Percentiles rank a stretch among this genome's conserved stretches.
phyloP scores from a whole-genome alignment of 2,888 invertebrate species.

The Agonopterix alstromeriana region DNA sequence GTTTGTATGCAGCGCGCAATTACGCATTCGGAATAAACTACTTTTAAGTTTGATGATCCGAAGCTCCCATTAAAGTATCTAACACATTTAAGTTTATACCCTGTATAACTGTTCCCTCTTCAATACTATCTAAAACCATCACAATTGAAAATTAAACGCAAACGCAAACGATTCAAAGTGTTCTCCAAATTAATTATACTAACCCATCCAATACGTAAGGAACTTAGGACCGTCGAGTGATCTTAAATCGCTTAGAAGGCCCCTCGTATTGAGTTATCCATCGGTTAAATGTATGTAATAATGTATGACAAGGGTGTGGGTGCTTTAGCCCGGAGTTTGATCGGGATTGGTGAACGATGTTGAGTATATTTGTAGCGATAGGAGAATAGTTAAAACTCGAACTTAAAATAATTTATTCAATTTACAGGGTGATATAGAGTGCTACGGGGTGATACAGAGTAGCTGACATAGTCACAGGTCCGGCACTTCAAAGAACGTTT shows the following conservation, averaged over 20 bases:
- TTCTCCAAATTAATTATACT: slow-evolving; percentile 59
- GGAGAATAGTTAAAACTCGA: too few species aligned
- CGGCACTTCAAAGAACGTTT: too few species aligned
- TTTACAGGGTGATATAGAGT: too few species aligned
- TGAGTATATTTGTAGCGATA: slow-evolving; percentile 41
- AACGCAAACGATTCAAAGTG: slow-evolving; percentile 14
- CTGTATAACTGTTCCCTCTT: too few species aligned
- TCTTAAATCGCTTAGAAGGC: slow-evolving; percentile 64
- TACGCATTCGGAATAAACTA: too few species aligned
- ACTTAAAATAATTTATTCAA: too few species aligned
- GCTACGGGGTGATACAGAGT: too few species aligned
- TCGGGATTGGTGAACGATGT: slow-evolving; percentile 40
- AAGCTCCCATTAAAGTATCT: too few species aligned
- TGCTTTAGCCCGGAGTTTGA: slow-evolving; percentile 38
- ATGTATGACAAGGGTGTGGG: slow-evolving; percentile 53
- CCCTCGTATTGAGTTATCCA: slow-evolving; percentile 15
- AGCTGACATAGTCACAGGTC: too few species aligned
- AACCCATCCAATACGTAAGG: slow-evolving; percentile 45
- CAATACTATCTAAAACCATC: neutral
- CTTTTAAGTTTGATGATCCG: too few species aligned
- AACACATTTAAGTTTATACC: too few species aligned
- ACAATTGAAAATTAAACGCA: slow-evolving; percentile 8
- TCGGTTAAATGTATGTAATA: slow-evolving; percentile 63
- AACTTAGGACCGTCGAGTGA: slow-evolving; percentile 46
- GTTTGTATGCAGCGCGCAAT: too few species aligned